phyloP scores from a whole-genome alignment of 2,113 vertebrate genomes.

The Sinosuthora webbiana region DNA sequence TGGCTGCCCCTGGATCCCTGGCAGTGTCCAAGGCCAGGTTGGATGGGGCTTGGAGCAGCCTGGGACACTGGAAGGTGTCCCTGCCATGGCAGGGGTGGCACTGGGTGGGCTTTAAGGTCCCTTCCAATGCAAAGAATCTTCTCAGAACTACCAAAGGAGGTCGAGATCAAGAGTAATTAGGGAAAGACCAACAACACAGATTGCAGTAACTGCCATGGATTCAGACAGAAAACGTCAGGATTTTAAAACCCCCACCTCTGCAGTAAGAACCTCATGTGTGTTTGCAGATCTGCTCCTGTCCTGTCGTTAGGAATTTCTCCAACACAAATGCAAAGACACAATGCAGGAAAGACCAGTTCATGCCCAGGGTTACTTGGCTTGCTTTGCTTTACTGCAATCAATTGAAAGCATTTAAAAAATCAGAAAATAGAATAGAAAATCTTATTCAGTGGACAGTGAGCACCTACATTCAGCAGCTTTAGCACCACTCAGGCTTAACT shows the following conservation, averaged over 20 bases:
- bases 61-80: background rate
- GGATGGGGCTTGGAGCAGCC: background rate
- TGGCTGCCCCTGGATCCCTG: background rate
- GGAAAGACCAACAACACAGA: background rate
- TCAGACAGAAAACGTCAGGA: background rate
- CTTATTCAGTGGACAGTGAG: background rate
- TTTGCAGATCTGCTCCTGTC: background rate
- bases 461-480: background rate
- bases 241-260: background rate
- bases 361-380: background rate
- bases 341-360: background rate
- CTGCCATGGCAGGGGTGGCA: background rate
- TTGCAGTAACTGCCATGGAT: background rate
- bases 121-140: background rate
- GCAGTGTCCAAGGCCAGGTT: background rate
- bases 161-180: background rate
- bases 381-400: background rate
- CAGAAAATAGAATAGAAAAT: background rate
- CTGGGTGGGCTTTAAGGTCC: accelerated
- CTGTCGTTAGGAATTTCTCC: background rate
- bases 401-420: background rate
- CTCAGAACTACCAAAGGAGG: background rate
- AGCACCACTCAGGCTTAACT: background rate
- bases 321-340: background rate
- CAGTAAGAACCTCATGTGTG: background rate